phyloP scores from a whole-genome alignment of 2,113 vertebrate species.

The Chloroceryle aenea region DNA sequence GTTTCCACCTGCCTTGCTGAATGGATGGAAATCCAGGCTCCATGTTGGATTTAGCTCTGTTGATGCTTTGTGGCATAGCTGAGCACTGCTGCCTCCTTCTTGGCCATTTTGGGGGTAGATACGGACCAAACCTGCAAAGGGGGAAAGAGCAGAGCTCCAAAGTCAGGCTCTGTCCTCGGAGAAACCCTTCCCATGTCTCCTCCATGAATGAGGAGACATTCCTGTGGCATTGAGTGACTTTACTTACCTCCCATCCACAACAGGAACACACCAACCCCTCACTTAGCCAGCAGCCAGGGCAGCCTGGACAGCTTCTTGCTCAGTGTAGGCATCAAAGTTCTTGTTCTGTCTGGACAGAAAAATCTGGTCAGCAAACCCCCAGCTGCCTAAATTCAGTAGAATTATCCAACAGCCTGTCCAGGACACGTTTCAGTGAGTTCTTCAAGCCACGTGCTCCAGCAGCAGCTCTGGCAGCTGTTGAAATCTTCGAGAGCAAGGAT shows the following conservation, averaged over 20 bases:
- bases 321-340: not conserved
- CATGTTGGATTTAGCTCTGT: not conserved
- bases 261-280: not conserved
- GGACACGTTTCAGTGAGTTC: not conserved
- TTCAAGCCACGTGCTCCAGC: not conserved
- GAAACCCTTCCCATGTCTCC: not conserved
- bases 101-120: fast-evolving
- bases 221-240: fast-evolving
- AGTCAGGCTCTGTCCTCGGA: not conserved
- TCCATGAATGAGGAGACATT: not conserved
- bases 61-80: fast-evolving
- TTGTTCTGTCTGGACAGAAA: not conserved
- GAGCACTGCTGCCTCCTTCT: not conserved
- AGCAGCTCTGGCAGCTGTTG: not conserved
- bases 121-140: not conserved
- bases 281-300: fast-evolving
- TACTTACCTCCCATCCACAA: not conserved
- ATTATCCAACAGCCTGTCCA: not conserved
- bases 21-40: not conserved
- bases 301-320: not conserved
- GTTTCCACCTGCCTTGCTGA: not conserved
- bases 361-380: not conserved
- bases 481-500: not conserved
- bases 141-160: not conserved
- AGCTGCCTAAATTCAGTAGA: not conserved